Conservation (phyloP, 2,797 vertebrate genomes). For the Erpetoichthys calabaricus region DNA sequence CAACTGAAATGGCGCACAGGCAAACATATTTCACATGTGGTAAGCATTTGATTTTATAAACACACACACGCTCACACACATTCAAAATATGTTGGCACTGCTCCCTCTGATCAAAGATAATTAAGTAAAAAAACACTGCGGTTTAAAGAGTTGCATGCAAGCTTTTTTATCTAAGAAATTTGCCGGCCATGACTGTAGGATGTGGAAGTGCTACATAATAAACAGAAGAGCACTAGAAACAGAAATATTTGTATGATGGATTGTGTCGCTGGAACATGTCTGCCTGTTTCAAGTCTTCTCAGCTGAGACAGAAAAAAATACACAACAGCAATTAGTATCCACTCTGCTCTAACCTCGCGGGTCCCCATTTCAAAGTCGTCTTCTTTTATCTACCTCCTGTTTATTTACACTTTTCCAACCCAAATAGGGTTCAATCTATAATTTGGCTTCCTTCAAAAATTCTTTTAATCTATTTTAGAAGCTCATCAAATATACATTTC, state of each 20-base stretch:
- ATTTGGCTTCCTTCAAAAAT: too few species aligned
- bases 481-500: too few species aligned
- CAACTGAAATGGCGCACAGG: too few species aligned
- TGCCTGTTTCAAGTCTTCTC: constrained; percentile 22
- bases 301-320: constrained; percentile 36
- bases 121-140: constrained; percentile 25
- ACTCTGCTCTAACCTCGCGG: constrained; percentile 13
- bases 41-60: constrained; percentile 45
- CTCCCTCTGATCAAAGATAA: constrained; percentile 30
- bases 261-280: constrained; percentile 33
- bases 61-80: constrained; percentile 19
- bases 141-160: constrained; percentile 28
- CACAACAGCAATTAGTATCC: constrained; percentile 32
- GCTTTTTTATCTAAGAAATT: constrained; percentile 44
- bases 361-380: constrained; percentile 15
- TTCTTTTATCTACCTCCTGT: constrained; percentile 15
- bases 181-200: constrained; percentile 38
- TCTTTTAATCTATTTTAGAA: too few species aligned
- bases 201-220: constrained; percentile 45
- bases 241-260: constrained; percentile 47
- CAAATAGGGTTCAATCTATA: too few species aligned
- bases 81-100: constrained; percentile 19
- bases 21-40: constrained; percentile 43
- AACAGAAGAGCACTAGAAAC: constrained; percentile 44
- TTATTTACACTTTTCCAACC: constrained; percentile 8